Evolutionary conservation across 1,140 invertebrate species (phyloP).

Genomic region (Papilio machaon): DNA sequence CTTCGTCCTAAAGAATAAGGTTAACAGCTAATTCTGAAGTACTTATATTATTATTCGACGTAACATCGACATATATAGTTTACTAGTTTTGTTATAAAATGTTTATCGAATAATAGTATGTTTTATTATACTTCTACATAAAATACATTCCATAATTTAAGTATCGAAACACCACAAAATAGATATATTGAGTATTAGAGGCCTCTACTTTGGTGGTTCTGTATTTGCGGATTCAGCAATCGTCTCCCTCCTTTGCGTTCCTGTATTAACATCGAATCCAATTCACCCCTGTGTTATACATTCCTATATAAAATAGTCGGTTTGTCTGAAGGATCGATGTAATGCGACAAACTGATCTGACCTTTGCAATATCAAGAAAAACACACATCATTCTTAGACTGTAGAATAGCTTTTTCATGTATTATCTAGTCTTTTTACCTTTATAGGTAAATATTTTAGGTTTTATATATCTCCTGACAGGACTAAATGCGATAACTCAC

Average conservation of each 20-base stretch:
- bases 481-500: background rate
- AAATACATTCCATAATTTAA: conserved; percentile 31
- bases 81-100: too few relatives aligned
- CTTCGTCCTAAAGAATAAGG: too few relatives aligned
- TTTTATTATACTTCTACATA: too few relatives aligned
- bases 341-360: conserved; percentile 36
- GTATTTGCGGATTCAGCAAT: conserved; percentile 61
- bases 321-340: conserved; percentile 59
- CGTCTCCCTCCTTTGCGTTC: conserved; percentile 51
- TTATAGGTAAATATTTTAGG: too few relatives aligned
- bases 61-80: too few relatives aligned
- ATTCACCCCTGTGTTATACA: conserved; percentile 69
- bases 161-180: conserved; percentile 32
- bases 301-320: conserved; percentile 61
- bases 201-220: conserved; percentile 46
- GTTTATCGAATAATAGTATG: too few relatives aligned
- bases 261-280: conserved; percentile 60
- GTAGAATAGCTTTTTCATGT: too few relatives aligned
- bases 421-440: too few relatives aligned
- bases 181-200: conserved; percentile 28
- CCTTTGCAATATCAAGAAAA: background rate
- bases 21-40: too few relatives aligned
- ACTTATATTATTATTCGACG: too few relatives aligned
- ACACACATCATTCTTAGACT: background rate
- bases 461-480: too few relatives aligned